These are phyloP conservation scores for Regulus satrapa DNA, from an alignment of 2,113 vertebrate genomes.

Conservation along the genomic window DNA sequence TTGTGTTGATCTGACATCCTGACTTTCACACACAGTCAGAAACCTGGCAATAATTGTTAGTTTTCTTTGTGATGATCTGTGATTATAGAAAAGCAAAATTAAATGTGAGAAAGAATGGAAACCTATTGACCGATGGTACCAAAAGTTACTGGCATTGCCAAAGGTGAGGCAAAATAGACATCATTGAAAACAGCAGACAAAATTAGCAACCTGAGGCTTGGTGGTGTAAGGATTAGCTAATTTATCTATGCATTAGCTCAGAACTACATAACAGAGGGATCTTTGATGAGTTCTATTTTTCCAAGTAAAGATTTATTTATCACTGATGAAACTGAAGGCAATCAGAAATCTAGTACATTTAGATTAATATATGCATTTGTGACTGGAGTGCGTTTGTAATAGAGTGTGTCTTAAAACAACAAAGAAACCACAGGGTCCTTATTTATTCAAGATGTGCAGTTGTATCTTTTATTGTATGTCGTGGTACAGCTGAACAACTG, in stretches of 20 bases:
- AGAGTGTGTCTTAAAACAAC: background rate
- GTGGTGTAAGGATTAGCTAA: background rate
- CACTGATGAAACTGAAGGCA: background rate
- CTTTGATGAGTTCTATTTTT: background rate
- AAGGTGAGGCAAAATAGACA: background rate
- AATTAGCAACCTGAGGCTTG: background rate
- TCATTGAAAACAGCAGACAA: background rate
- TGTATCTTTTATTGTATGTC: background rate
- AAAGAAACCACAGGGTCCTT: background rate
- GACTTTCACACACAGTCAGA: conserved; percentile 36
- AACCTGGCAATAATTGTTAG: conserved; percentile 45
- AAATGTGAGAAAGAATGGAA: background rate
- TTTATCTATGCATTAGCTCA: background rate
- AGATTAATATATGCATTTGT: background rate
- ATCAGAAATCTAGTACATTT: background rate
- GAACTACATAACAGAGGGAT: background rate
- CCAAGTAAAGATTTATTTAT: background rate
- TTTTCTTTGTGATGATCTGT: conserved; percentile 31
- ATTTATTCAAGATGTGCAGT: background rate
- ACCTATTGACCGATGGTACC: background rate
- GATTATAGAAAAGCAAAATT: conserved; percentile 38
- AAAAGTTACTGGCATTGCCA: background rate
- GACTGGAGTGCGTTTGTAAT: background rate
- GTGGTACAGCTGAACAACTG: background rate
- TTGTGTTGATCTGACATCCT: conserved; percentile 58